A percentile compares a stretch with the other conserved stretches of the same genome.
Conservation (phyloP, 2,797 vertebrate genomes). For the Mormyrus proboscirostris region DNA sequence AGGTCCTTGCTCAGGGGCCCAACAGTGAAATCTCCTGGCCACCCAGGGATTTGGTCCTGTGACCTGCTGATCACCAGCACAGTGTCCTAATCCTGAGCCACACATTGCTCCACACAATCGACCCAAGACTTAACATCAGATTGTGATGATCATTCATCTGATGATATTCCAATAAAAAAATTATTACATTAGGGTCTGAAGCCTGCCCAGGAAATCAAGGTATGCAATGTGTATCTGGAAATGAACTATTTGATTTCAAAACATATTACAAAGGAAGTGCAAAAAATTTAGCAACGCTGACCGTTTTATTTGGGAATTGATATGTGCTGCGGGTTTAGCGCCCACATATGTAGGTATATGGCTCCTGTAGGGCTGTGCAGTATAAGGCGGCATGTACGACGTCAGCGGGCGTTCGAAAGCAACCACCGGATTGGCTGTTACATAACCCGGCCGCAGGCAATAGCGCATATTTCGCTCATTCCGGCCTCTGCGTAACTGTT, state of each 20-base stretch:
- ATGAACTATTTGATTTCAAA: not conserved
- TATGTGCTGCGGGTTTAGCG: not conserved
- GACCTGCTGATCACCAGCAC: not conserved
- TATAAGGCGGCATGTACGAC: not conserved
- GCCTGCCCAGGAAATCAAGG: not conserved
- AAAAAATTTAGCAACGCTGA: not conserved
- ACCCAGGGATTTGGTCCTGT: not conserved
- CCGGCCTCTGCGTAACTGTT: constrained; percentile 9
- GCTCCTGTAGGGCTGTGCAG: not conserved
- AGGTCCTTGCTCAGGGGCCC: not conserved
- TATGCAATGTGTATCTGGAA: not conserved
- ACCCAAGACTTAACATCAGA: not conserved
- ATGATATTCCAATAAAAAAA: not conserved
- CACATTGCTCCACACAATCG: not conserved
- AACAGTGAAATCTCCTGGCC: not conserved
- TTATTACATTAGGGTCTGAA: not conserved
- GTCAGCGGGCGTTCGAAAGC: not conserved
- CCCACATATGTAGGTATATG: not conserved
- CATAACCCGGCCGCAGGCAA: constrained; percentile 3
- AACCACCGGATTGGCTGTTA: not conserved
- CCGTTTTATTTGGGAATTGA: not conserved
- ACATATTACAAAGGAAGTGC: not conserved
- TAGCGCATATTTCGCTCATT: not conserved
- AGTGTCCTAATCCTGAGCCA: not conserved
- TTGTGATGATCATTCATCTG: not conserved